Base-by-base conservation (phyloP, 2,888 invertebrate species). In the Eupithecia abbreviata region DNA sequence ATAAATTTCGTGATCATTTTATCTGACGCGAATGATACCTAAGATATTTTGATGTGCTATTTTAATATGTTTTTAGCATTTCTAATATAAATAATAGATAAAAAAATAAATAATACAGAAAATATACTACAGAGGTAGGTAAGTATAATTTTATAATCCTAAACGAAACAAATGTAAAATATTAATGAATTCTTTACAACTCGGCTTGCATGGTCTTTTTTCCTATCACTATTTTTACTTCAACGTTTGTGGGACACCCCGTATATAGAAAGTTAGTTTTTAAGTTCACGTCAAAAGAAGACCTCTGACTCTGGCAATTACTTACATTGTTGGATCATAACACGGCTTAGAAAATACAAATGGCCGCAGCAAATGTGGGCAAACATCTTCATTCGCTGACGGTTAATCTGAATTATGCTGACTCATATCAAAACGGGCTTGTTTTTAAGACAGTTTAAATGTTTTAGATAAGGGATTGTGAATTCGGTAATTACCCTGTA, bases 241-340 rank as follows among this genome's bases (percentile, higher is more conserved):
- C 4, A 42, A 66, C 10, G 43, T 68, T n/a, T 68, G 15, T 47
- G 68, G 18, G 47, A 68, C 45, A 51, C 51, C 30, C 18, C 6
- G 75, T 78, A 79, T 82, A 79, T 82, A 85, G 84, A 87, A 85
- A 88, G 82, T 80, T 73, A 62, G 70, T 72, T 78, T 78, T 80
- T 66, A 77, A 18, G 80, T 79, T 62, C 78, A 71, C 73, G 79
- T 47, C 74, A 78, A 66, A 49, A 42, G 65, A 74, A 74, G 88
- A 90, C 90, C 91, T 90, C 80, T 91, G 90, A 90, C 91, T 84
- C 81, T 74, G 51, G 83, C 88, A 91, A 91, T 91, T 91, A 90
- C 81, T 85, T 83, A 84, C 84, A 90, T 91, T 91, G 90, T 90
- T 79, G 79, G 71, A 75, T 79, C 76, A 83, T 82, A 84, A 84